A percentile compares a stretch with the other conserved stretches of the same genome.
These are phyloP conservation scores for Cygnus buccinator DNA, from an alignment of 2,113 vertebrate genomes.

Conservation along the genomic window DNA sequence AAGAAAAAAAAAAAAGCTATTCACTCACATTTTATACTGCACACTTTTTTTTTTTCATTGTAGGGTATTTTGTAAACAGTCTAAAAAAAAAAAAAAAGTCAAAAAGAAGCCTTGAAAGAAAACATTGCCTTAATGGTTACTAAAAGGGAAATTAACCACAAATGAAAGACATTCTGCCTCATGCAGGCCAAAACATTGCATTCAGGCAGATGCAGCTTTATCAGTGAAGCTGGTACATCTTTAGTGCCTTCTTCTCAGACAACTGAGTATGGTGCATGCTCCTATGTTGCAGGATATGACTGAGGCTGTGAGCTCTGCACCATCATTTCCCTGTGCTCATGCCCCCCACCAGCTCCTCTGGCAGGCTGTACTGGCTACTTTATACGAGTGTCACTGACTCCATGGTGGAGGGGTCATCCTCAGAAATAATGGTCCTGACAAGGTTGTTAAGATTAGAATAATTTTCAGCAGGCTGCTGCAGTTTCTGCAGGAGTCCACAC, in stretches of 20 bases:
- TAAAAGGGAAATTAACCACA: neutral
- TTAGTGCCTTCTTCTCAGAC: neutral
- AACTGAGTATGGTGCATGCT: neutral
- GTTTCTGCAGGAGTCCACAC: neutral
- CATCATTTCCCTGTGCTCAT: neutral
- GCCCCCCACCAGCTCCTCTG: fast-evolving
- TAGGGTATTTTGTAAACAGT: neutral
- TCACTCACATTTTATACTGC: neutral
- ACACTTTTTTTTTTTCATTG: neutral
- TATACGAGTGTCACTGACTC: neutral
- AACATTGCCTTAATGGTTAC: neutral
- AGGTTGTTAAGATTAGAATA: neutral
- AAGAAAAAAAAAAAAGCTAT: neutral
- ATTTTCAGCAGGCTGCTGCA: neutral
- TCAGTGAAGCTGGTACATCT: neutral
- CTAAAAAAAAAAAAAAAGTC: neutral
- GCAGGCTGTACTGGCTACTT: neutral
- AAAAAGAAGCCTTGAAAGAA: neutral
- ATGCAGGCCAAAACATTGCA: neutral
- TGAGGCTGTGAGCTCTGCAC: neutral
- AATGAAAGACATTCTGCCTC: neutral
- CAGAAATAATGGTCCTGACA: neutral
- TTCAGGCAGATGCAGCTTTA: neutral
- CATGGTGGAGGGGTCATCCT: neutral
- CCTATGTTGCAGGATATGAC: neutral